These are phyloP conservation scores for Dendrocopos noguchii DNA, from an alignment of 2,113 vertebrate species.

Conservation along the genomic window DNA sequence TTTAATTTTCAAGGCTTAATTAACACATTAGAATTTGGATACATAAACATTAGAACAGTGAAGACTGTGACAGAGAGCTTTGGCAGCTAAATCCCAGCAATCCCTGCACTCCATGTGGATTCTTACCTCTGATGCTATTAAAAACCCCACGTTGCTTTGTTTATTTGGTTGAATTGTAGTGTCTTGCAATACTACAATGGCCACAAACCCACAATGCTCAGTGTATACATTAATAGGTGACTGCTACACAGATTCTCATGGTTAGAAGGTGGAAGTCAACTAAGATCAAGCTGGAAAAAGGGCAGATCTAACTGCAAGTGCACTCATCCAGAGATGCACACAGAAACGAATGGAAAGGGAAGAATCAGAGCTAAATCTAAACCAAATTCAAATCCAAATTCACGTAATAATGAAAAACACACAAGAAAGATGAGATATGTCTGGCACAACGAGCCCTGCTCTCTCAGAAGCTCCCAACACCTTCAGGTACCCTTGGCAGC, in stretches of 20 bases:
- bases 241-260: not conserved
- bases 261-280: slow-evolving; percentile 1
- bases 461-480: not conserved
- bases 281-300: not conserved
- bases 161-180: not conserved
- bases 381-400: not conserved
- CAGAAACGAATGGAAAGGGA: not conserved
- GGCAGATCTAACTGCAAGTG: not conserved
- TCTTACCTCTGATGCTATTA: not conserved
- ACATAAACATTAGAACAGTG: not conserved
- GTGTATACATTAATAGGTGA: not conserved
- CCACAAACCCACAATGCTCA: not conserved
- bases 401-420: not conserved
- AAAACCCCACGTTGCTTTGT: not conserved
- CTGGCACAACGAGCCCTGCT: not conserved
- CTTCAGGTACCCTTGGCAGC: not conserved
- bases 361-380: not conserved
- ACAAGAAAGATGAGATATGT: not conserved
- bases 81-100: not conserved
- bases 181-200: not conserved
- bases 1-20: slow-evolving; percentile 1
- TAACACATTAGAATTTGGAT: not conserved
- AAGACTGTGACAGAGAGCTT: not conserved
- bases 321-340: not conserved
- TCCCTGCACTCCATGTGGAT: not conserved